Evolutionary conservation across 2,888 invertebrate genomes (phyloP), one percentile per base, ranked within the genome.

Genomic region (Danaus chrysippus): DNA sequence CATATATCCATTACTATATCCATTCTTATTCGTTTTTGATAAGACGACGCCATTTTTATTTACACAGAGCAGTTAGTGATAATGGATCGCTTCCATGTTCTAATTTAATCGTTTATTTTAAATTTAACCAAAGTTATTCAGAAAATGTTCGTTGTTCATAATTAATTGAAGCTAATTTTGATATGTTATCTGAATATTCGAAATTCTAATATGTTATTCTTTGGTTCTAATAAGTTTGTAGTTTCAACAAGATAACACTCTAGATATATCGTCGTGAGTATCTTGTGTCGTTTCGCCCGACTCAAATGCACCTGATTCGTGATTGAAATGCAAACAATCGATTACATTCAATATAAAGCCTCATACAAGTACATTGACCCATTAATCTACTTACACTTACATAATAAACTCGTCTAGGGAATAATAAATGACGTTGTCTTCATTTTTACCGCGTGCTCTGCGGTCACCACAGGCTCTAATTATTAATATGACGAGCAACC

Each of bases 351-450:
- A 73, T 73, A 73, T 74, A 72, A 73, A 73, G 68, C 64, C 75
- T 71, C 74, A 77, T 72, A 77, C 71, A 74, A 76, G 81, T 81
- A 79, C 83, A 78, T 83, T 83, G 84, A 83, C 85, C 84, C 71
- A 86, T 74, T 85, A 82, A 84, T 83, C 84, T 76, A 84, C 77
- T 80, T 84, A 66, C 62, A 55, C 73, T 85, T 84, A 81, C 84
- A 81, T 84, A 85, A 84, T 68, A 67, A 59, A 23, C 60, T 59
- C 72, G 73, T 71, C 61, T 64, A 52, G 56, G 72, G 84, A 83
- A 84, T 83, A 79, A 65, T 73, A 81, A 82, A 72, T 70, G 70
- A 67, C 67, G 67, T 74, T 76, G 76, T 78, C 74, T 77, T 70
- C 73, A 80, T 78, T 80, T 77, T 70, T 69, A 75, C 65, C 80